Evolutionary conservation across 2,797 vertebrate genomes (phyloP).

Genomic region (Cottoperca gobio): DNA sequence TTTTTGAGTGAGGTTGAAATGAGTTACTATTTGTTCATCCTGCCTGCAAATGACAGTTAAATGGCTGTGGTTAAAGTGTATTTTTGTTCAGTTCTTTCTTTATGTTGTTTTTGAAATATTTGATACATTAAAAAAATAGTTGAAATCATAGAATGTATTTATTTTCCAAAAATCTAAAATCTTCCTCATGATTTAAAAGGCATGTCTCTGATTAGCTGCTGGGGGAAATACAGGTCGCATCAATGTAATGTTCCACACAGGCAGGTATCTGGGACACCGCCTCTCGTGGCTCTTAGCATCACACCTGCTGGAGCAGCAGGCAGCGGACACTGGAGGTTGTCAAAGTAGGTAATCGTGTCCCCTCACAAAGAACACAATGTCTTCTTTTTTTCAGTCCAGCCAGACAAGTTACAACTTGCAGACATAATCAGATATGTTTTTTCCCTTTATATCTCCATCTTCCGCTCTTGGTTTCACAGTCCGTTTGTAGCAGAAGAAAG

Average conservation of each 20-base stretch:
- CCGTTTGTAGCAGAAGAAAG: conserved; percentile 16
- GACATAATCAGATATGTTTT: conserved; percentile 24
- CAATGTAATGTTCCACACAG: conserved; percentile 48
- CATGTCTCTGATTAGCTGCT: conserved; percentile 21
- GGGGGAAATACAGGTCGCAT: conserved; percentile 50
- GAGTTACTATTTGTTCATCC: not conserved
- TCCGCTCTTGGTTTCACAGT: conserved; percentile 48
- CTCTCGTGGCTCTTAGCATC: conserved; percentile 52
- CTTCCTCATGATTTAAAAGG: conserved; percentile 16
- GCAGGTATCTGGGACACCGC: conserved; percentile 72
- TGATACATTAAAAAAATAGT: conserved; percentile 1
- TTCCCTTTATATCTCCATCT: not conserved
- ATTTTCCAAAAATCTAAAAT: conserved; percentile 21
- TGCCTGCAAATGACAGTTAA: conserved; percentile 13
- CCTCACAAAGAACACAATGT: conserved; percentile 63
- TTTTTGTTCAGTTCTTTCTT: not conserved
- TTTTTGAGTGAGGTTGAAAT: conserved; percentile 9
- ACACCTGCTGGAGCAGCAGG: conserved; percentile 74
- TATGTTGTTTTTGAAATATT: conserved; percentile 1
- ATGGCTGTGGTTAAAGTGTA: not conserved
- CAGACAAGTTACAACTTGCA: conserved; percentile 40
- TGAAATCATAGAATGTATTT: conserved; percentile 8
- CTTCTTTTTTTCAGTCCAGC: conserved; percentile 42
- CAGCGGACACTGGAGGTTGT: conserved; percentile 53
- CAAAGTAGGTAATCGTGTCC: conserved; percentile 73